These are phyloP conservation scores for Odontamblyopus rebecca DNA, from an alignment of 2,797 vertebrate species.

Conservation along the genomic window DNA sequence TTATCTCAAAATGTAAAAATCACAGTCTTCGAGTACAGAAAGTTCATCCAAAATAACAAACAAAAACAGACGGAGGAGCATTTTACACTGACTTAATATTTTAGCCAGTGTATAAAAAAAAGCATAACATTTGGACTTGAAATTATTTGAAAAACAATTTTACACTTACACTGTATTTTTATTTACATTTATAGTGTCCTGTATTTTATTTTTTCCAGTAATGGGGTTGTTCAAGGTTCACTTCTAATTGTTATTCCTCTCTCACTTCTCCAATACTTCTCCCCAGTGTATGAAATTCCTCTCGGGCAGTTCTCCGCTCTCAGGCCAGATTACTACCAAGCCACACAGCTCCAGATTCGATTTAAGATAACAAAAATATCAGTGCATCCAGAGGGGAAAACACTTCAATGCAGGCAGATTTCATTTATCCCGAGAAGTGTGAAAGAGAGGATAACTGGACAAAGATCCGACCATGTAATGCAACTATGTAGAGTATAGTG, in stretches of 20 bases:
- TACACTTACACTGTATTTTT: neutral
- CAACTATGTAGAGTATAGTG: constrained; percentile 37
- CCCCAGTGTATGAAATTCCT: constrained; percentile 65
- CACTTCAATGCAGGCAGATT: constrained; percentile 64
- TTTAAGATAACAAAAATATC: constrained; percentile 77
- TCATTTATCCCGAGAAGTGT: constrained; percentile 70
- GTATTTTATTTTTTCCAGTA: neutral
- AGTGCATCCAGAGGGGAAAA: constrained; percentile 64
- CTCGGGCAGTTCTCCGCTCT: constrained; percentile 62
- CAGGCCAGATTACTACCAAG: constrained; percentile 68
- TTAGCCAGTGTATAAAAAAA: neutral
- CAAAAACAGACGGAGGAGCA: neutral
- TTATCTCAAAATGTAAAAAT: neutral
- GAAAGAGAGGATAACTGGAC: constrained; percentile 61
- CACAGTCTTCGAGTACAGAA: neutral
- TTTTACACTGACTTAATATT: neutral
- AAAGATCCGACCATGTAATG: constrained; percentile 59
- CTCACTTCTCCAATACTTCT: constrained; percentile 31
- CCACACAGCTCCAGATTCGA: constrained; percentile 68
- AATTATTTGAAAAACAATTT: neutral
- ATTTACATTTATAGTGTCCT: neutral
- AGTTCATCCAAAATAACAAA: neutral
- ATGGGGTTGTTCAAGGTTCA: constrained; percentile 1
- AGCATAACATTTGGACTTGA: neutral
- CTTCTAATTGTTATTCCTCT: constrained; percentile 53